phyloP scores from a whole-genome alignment of 2,797 vertebrate species.

The Artibeus jamaicensis region DNA sequence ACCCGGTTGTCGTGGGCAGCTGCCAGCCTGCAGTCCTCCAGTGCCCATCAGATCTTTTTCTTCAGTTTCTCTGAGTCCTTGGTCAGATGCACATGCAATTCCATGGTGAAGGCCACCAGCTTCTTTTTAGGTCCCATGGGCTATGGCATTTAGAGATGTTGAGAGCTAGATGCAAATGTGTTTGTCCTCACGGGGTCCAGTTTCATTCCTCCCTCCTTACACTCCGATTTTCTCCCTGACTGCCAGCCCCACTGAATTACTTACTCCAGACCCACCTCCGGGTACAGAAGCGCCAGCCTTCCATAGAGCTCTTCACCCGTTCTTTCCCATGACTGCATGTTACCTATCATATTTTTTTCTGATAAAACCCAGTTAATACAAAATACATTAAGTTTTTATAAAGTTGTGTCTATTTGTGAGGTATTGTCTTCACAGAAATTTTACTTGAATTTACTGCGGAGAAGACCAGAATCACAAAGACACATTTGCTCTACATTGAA shows the following conservation, averaged over 20 bases:
- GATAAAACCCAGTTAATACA: background rate
- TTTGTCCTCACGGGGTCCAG: background rate
- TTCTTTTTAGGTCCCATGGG: background rate
- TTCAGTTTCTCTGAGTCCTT: background rate
- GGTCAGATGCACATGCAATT: background rate
- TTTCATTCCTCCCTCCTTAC: background rate
- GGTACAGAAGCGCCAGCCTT: background rate
- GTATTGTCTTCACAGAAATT: background rate
- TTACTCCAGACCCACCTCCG: background rate
- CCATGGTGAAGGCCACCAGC: background rate
- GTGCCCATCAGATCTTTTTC: background rate
- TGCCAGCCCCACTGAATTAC: background rate
- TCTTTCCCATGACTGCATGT: background rate
- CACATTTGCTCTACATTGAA: background rate
- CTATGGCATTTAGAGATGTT: background rate
- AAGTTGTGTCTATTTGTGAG: background rate
- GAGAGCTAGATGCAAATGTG: background rate
- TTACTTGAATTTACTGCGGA: background rate
- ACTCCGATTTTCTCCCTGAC: background rate
- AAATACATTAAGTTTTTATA: background rate
- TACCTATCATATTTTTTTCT: background rate
- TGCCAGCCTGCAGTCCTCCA: background rate
- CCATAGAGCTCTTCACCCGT: background rate
- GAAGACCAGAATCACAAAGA: background rate
- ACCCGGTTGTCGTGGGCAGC: background rate